These are phyloP conservation scores for Protomyctophum bolini DNA, from an alignment of 2,113 vertebrate genomes.

Conservation along the genomic window DNA sequence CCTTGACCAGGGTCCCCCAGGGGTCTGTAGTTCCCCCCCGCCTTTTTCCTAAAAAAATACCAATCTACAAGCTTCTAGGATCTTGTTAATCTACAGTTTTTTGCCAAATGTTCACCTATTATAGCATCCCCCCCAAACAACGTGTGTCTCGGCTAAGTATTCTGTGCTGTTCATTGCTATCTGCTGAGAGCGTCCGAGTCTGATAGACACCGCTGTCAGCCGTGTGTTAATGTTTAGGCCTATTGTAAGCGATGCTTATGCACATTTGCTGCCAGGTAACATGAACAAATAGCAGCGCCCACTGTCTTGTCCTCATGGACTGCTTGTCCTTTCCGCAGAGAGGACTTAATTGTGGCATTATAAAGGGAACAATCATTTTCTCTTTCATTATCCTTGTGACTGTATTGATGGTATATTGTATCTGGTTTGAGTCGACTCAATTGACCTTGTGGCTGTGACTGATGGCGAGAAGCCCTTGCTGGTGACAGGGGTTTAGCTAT, in stretches of 20 bases:
- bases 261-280: constrained; percentile 53
- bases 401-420: constrained; percentile 50
- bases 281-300: constrained; percentile 51
- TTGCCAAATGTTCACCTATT: too few species aligned
- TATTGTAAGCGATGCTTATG: constrained; percentile 51
- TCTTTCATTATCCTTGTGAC: not conserved
- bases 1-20: too few species aligned
- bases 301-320: constrained; percentile 37
- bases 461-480: constrained; percentile 35
- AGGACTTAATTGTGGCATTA: constrained; percentile 35
- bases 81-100: too few species aligned
- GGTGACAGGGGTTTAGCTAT: constrained; percentile 44
- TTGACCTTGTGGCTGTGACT: constrained; percentile 49
- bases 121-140: too few species aligned
- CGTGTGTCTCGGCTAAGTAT: too few species aligned
- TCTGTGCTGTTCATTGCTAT: too few species aligned
- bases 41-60: too few species aligned
- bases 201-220: too few species aligned
- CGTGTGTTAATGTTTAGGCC: not conserved
- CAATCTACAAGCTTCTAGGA: too few species aligned
- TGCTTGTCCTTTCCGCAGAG: constrained; percentile 31
- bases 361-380: constrained; percentile 41
- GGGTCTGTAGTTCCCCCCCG: too few species aligned
- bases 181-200: too few species aligned
- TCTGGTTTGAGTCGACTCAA: constrained; percentile 24